These are phyloP conservation scores for Drosophila histrio DNA, from an alignment of 2,888 invertebrate genomes.

Conservation along the genomic window DNA sequence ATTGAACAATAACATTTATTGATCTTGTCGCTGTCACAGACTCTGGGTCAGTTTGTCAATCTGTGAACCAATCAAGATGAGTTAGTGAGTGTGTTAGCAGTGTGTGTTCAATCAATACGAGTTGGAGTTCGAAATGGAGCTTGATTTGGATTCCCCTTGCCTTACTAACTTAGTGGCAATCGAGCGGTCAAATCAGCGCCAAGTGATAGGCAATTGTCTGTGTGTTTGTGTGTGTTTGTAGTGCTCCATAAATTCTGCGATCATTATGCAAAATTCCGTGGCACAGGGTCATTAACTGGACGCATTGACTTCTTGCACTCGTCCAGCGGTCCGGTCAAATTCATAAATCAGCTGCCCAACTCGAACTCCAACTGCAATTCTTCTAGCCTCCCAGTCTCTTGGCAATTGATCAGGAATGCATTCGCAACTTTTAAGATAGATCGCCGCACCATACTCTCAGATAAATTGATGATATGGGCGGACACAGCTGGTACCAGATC, in stretches of 20 bases:
- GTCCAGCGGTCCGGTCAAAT: constrained; percentile 66
- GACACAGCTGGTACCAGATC: constrained; percentile 62
- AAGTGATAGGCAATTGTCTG: constrained; percentile 50
- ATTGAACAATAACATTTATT: constrained; percentile 47
- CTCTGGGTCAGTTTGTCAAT: constrained; percentile 62
- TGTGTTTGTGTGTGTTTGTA: neutral
- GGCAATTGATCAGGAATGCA: constrained; percentile 68
- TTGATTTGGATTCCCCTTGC: constrained; percentile 21
- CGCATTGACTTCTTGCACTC: constrained; percentile 49
- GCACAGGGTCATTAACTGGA: constrained; percentile 74
- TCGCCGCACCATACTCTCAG: constrained; percentile 41
- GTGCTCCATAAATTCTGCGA: constrained; percentile 37
- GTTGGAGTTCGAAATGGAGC: neutral
- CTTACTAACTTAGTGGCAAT: constrained; percentile 74
- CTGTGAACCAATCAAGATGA: constrained; percentile 38
- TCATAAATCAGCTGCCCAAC: constrained; percentile 70
- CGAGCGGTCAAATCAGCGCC: constrained; percentile 46
- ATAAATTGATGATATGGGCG: constrained; percentile 74
- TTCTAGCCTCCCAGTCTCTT: neutral
- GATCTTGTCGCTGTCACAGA: constrained; percentile 57
- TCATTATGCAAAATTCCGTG: constrained; percentile 46
- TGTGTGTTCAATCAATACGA: constrained; percentile 43
- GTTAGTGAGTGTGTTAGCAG: constrained; percentile 56
- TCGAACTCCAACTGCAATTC: constrained; percentile 1
- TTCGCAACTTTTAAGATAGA: constrained; percentile 50